Conservation (phyloP, 2,113 vertebrate genomes). For the Hyla sarda region DNA sequence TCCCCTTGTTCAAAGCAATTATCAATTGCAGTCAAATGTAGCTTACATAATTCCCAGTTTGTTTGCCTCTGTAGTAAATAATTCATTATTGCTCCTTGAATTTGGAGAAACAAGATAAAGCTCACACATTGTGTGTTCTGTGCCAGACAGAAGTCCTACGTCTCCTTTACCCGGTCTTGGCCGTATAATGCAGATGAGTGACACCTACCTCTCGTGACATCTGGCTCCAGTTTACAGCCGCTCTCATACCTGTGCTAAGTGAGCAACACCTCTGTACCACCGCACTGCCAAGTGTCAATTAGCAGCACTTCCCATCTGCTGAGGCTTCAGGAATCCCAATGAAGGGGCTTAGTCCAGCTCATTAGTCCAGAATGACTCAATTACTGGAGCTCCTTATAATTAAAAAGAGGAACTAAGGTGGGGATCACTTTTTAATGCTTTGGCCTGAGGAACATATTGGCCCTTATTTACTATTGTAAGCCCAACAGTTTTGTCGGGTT, state of each 20-base stretch:
- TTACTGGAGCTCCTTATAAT: not conserved
- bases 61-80: too few relatives aligned
- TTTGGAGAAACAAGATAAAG: too few relatives aligned
- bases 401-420: not conserved
- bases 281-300: conserved; percentile 23
- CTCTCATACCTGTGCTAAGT: conserved; percentile 51
- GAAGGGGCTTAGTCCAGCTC: not conserved
- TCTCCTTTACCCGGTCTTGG: not conserved
- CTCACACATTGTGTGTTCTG: not conserved
- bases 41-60: too few relatives aligned
- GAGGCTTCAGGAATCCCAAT: conserved; percentile 16
- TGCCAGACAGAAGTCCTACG: not conserved
- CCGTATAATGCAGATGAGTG: conserved; percentile 28
- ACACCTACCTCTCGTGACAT: conserved; percentile 11
- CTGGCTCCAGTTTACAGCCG: conserved; percentile 37
- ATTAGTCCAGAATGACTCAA: not conserved
- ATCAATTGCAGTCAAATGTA: too few relatives aligned
- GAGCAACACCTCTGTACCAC: conserved; percentile 3
- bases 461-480: too few relatives aligned
- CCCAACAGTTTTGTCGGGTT: too few relatives aligned
- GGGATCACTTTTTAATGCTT: not conserved
- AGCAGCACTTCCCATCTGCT: conserved; percentile 36
- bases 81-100: too few relatives aligned
- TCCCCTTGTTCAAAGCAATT: too few relatives aligned
- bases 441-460: too few relatives aligned